Conservation (phyloP, 1,140 invertebrate genomes). For the Papilio xuthus region DNA sequence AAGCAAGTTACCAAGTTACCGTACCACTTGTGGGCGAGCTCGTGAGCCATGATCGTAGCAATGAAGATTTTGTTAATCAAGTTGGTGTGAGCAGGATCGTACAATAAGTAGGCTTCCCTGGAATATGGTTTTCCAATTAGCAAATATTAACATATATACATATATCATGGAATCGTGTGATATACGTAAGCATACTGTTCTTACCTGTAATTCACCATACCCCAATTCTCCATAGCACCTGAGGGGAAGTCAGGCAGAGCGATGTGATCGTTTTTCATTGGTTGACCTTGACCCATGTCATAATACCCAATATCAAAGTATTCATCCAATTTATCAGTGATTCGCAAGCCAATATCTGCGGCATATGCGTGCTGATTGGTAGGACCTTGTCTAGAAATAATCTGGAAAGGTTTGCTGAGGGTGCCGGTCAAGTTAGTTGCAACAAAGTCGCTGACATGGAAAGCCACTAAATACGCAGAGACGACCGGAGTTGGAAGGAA, state of each 20-base stretch:
- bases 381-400: slow-evolving; percentile 68
- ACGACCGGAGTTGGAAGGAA: slow-evolving; percentile 85
- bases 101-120: slow-evolving; percentile 84
- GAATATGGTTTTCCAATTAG: slow-evolving; percentile 46
- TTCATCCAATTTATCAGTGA: slow-evolving; percentile 77
- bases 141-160: neutral
- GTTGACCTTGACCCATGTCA: slow-evolving; percentile 69
- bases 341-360: slow-evolving; percentile 79
- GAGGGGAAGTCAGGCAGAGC: slow-evolving; percentile 88
- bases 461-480: slow-evolving; percentile 94
- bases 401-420: slow-evolving; percentile 78
- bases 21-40: slow-evolving; percentile 86
- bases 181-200: neutral
- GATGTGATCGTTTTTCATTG: slow-evolving; percentile 84
- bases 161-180: neutral
- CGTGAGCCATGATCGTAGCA: slow-evolving; percentile 84
- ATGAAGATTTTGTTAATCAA: slow-evolving; percentile 78
- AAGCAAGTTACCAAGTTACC: slow-evolving; percentile 86
- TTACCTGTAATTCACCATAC: slow-evolving; percentile 86
- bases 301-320: slow-evolving; percentile 80
- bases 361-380: slow-evolving; percentile 80
- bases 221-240: slow-evolving; percentile 86
- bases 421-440: slow-evolving; percentile 55
- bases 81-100: slow-evolving; percentile 78
- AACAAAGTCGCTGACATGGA: slow-evolving; percentile 90